These are phyloP conservation scores for Chrosomus eos DNA, from an alignment of 2,797 vertebrate genomes.

Conservation along the genomic window DNA sequence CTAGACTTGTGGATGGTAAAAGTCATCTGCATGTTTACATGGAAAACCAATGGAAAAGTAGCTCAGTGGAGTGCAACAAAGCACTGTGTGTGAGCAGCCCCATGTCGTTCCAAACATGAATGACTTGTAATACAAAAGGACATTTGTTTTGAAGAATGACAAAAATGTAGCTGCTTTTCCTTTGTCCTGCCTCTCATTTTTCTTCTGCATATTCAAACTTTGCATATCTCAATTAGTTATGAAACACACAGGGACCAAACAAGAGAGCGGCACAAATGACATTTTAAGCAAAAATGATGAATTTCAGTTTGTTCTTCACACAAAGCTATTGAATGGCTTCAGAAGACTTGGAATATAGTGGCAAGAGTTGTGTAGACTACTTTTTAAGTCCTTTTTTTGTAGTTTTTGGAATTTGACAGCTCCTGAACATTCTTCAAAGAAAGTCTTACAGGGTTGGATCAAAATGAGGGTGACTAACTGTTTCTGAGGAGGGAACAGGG, in stretches of 20 bases:
- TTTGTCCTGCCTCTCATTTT: neutral
- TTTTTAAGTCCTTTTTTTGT: neutral
- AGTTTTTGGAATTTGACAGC: neutral
- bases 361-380: neutral
- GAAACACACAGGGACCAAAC: neutral
- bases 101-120: neutral
- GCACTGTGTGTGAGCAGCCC: neutral
- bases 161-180: neutral
- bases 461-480: neutral
- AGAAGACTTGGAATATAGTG: neutral
- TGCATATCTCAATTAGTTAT: constrained; percentile 4
- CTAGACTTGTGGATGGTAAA: neutral
- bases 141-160: neutral
- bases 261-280: neutral
- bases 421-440: constrained; percentile 9
- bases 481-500: constrained; percentile 56
- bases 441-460: neutral
- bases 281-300: neutral
- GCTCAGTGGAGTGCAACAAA: neutral
- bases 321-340: neutral
- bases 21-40: neutral
- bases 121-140: neutral
- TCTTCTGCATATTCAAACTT: neutral
- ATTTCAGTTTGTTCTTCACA: neutral
- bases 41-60: neutral